Conservation (phyloP, 2,113 vertebrate genomes). For the Eublepharis macularius region DNA sequence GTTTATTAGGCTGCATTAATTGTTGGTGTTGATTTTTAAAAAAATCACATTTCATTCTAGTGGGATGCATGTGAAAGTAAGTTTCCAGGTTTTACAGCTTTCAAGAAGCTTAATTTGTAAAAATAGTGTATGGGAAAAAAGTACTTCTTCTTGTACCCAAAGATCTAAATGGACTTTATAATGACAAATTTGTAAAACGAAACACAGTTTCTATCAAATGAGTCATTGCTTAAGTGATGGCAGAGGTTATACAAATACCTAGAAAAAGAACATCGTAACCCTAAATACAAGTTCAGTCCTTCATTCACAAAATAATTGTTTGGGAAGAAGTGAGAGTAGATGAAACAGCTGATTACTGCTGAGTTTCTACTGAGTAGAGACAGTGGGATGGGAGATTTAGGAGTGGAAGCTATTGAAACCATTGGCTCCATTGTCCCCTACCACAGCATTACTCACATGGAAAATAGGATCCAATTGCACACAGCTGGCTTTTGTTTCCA, state of each 20-base stretch:
- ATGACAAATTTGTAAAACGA: not conserved
- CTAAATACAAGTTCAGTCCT: not conserved
- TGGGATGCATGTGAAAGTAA: slow-evolving; percentile 40
- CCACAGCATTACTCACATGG: not conserved
- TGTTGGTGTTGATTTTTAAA: slow-evolving; percentile 65
- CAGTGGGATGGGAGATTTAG: not conserved
- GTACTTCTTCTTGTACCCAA: not conserved
- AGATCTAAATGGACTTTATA: slow-evolving; percentile 14
- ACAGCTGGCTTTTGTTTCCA: slow-evolving; percentile 55
- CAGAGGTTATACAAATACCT: not conserved
- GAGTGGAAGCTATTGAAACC: not conserved
- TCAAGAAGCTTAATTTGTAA: slow-evolving; percentile 56
- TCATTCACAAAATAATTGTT: slow-evolving; percentile 15
- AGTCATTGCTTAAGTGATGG: not conserved
- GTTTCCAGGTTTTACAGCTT: slow-evolving; percentile 54
- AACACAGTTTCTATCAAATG: not conserved
- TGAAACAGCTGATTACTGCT: not conserved
- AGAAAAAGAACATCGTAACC: not conserved
- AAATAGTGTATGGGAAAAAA: slow-evolving; percentile 42
- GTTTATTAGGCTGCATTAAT: slow-evolving; percentile 2
- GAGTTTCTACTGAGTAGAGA: not conserved
- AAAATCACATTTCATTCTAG: slow-evolving; percentile 34
- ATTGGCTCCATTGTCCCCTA: not conserved
- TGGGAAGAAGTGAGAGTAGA: accelerated
- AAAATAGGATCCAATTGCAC: slow-evolving; percentile 1